A percentile compares a stretch with the other conserved stretches of the same genome.
Conservation (phyloP, 2,888 invertebrate species). For the Dromius quadrimaculatus region DNA sequence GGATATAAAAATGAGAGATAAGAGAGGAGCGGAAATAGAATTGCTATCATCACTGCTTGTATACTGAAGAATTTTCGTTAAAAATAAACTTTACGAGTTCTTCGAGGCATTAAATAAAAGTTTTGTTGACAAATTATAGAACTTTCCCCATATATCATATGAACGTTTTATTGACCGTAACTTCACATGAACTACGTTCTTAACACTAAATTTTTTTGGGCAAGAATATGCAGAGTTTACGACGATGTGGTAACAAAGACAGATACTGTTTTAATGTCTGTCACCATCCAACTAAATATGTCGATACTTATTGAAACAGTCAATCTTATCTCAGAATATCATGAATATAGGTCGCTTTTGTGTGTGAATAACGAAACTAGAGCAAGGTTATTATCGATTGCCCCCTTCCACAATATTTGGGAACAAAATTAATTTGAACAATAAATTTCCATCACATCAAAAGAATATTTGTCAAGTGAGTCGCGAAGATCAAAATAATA, state of each 20-base stretch:
- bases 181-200: conserved; percentile 1
- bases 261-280: too few species aligned
- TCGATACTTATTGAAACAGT: too few species aligned
- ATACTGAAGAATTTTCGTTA: conserved; percentile 41
- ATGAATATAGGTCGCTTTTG: too few species aligned
- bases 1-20: conserved; percentile 10
- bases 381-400: too few species aligned
- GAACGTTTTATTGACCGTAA: conserved; percentile 47
- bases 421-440: background rate
- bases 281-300: too few species aligned
- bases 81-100: conserved; percentile 40
- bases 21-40: background rate
- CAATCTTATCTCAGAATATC: too few species aligned
- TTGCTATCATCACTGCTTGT: conserved; percentile 21
- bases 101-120: conserved; percentile 47
- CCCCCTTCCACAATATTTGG: too few species aligned
- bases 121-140: conserved; percentile 49
- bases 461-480: conserved; percentile 21
- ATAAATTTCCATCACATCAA: conserved; percentile 11
- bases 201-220: background rate
- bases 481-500: conserved; percentile 4
- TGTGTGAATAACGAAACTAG: too few species aligned
- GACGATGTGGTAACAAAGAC: background rate
- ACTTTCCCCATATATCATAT: conserved; percentile 40
- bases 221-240: conserved; percentile 7